These are phyloP conservation scores for Uloborus plumipes DNA, from an alignment of 2,888 invertebrate species.

Conservation along the genomic window DNA sequence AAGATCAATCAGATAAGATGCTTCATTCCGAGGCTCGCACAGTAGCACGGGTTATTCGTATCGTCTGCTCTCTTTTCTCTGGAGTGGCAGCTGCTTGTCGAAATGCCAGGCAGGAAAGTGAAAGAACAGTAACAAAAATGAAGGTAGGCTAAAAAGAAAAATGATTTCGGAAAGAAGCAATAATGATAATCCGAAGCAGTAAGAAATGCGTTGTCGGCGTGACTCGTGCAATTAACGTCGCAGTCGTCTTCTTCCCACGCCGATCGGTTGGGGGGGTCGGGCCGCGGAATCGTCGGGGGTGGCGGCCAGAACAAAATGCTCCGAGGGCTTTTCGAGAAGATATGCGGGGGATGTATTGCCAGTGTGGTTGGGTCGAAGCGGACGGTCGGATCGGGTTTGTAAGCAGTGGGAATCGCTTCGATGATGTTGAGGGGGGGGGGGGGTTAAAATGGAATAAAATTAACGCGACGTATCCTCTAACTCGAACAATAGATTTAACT, in stretches of 20 bases:
- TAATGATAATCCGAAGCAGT: constrained; percentile 62
- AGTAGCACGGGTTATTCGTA: constrained; percentile 20
- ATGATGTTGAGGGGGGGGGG: too few species aligned
- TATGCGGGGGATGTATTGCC: constrained; percentile 10
- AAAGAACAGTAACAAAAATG: constrained; percentile 15
- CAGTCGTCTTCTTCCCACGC: constrained; percentile 63
- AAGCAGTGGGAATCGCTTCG: too few species aligned
- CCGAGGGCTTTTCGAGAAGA: constrained; percentile 20
- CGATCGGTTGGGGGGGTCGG: constrained; percentile 33
- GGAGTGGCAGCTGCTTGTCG: constrained; percentile 24
- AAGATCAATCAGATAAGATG: too few species aligned
- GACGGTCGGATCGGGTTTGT: too few species aligned
- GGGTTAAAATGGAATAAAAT: too few species aligned
- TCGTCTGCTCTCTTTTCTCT: constrained; percentile 31
- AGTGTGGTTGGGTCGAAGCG: too few species aligned
- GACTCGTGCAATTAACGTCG: constrained; percentile 63
- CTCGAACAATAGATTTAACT: too few species aligned
- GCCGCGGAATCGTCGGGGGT: constrained; percentile 57
- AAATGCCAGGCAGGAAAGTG: background rate
- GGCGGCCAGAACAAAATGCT: constrained; percentile 58
- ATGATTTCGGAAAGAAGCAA: constrained; percentile 27
- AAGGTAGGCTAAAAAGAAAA: constrained; percentile 8
- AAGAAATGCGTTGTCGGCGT: constrained; percentile 62
- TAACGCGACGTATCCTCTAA: too few species aligned
- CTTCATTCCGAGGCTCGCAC: background rate